Conservation (phyloP, 30 jellyfish, hydroid and myxozoan species). For the Aurelia sp. region DNA sequence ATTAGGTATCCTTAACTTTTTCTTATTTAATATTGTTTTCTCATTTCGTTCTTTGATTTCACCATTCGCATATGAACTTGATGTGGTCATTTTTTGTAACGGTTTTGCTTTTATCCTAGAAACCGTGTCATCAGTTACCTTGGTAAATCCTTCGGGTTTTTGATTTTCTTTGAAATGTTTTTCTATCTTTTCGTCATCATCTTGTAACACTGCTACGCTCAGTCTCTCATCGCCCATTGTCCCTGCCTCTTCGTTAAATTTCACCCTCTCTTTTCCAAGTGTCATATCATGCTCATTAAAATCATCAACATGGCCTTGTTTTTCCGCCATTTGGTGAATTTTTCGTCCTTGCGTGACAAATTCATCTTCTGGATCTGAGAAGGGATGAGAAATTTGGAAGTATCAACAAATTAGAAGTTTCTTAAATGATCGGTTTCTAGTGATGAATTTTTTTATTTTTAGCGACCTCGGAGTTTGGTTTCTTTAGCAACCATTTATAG, state of each 20-base stretch:
- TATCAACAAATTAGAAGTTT: too few relatives aligned
- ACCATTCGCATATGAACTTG: too few relatives aligned
- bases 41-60: background rate
- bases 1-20: background rate
- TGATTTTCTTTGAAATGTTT: background rate
- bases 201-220: background rate
- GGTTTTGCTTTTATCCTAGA: conserved; percentile 27
- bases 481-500: too few relatives aligned
- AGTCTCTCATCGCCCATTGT: background rate
- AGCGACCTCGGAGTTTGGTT: too few relatives aligned
- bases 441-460: too few relatives aligned
- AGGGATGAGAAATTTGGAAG: too few relatives aligned
- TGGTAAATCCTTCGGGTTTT: background rate
- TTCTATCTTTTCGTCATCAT: background rate
- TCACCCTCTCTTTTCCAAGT: conserved; percentile 10
- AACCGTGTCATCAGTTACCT: background rate
- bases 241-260: background rate
- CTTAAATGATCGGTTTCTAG: too few relatives aligned
- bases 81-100: conserved; percentile 39
- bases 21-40: background rate
- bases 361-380: too few relatives aligned
- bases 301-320: background rate
- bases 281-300: background rate
- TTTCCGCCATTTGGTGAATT: background rate
- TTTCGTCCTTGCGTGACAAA: background rate